Evolutionary conservation across 2,113 vertebrate genomes (phyloP).

Genomic region (Oostethus manadensis): DNA sequence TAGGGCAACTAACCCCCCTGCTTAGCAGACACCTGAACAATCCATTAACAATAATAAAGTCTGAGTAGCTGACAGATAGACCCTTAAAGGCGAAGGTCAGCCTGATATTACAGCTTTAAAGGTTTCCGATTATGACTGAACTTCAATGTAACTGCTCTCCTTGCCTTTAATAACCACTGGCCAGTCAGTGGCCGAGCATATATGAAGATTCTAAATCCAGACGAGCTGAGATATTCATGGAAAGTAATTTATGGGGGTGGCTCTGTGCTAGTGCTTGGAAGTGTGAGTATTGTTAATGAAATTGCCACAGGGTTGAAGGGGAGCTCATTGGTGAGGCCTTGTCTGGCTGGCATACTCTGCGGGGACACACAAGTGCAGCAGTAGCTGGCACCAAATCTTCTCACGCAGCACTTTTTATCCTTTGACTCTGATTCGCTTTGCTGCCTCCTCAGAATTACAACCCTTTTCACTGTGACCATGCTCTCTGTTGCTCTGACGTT

Average conservation of each 20-base stretch:
- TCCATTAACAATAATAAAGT: conserved; percentile 66
- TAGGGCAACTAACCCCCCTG: conserved; percentile 43
- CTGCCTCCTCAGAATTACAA: conserved; percentile 20
- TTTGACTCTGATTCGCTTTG: conserved; percentile 9
- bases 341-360: conserved; percentile 29
- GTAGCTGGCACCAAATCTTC: conserved; percentile 49
- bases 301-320: conserved; percentile 37
- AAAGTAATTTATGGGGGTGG: conserved; percentile 43
- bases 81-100: conserved; percentile 68
- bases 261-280: conserved; percentile 27
- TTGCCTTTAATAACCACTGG: conserved; percentile 60
- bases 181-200: conserved; percentile 45
- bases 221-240: conserved; percentile 37
- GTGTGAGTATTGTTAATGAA: conserved; percentile 53
- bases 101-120: conserved; percentile 63
- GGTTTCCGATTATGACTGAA: conserved; percentile 65
- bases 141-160: conserved; percentile 61
- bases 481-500: conserved; percentile 11
- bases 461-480: conserved; percentile 22
- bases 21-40: conserved; percentile 54
- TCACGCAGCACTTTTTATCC: conserved; percentile 27
- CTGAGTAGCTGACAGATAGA: conserved; percentile 46
- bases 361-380: conserved; percentile 21
- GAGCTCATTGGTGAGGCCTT: conserved; percentile 31
- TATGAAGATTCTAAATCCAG: conserved; percentile 52